Conservation (phyloP, 1,140 invertebrate species). For the Ips nitidus region DNA sequence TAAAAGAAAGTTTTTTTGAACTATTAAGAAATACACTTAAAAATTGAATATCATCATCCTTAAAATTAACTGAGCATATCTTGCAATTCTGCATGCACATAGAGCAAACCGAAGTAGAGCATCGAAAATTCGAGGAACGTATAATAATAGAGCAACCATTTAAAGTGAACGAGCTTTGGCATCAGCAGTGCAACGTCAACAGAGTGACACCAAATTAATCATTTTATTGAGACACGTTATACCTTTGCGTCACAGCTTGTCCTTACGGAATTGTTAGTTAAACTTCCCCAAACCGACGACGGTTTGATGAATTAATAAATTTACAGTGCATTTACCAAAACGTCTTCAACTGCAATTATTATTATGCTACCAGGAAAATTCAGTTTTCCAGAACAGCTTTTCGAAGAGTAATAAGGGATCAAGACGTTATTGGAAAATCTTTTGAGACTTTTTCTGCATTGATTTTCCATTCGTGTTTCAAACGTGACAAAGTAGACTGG, state of each 20-base stretch:
- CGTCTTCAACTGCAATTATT: not conserved
- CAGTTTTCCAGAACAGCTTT: not conserved
- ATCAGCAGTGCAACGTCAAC: no score
- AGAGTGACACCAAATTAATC: not conserved
- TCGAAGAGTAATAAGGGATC: not conserved
- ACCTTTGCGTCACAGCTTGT: not conserved
- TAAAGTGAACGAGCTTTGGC: no score
- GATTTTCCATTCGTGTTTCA: not conserved
- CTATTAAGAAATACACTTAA: no score
- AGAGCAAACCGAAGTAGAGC: no score
- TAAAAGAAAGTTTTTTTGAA: no score
- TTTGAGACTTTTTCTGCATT: not conserved
- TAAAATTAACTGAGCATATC: no score
- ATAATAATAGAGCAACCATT: no score
- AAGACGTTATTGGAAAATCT: constrained; percentile 5
- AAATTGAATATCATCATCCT: no score
- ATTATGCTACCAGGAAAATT: not conserved
- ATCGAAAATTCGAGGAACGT: no score
- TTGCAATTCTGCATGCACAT: no score
- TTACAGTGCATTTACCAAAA: not conserved
- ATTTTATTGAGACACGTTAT: not conserved
- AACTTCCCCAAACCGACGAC: not conserved
- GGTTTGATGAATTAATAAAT: constrained; percentile 1
- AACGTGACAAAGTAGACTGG: not conserved
- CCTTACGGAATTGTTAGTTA: not conserved